These are phyloP conservation scores for Allygus modestus DNA, from an alignment of 2,888 invertebrate species.

Conservation along the genomic window DNA sequence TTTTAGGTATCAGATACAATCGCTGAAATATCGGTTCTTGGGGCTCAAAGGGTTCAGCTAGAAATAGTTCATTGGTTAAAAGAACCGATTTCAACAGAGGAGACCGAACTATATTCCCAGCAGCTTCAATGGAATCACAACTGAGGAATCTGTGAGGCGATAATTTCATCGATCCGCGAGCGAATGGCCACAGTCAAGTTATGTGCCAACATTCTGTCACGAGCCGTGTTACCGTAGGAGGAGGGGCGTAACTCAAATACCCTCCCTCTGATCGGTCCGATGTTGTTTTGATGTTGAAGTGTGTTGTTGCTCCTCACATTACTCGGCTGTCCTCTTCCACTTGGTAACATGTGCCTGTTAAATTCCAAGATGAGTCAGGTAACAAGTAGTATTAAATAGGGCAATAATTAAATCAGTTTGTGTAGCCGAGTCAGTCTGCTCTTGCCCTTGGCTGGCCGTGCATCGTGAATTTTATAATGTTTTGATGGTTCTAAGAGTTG, in stretches of 20 bases:
- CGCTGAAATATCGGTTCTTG: too few species aligned
- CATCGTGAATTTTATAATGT: too few species aligned
- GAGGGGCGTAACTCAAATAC: background rate
- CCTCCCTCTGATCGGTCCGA: slow-evolving; percentile 1
- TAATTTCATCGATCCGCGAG: background rate
- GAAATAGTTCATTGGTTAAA: too few species aligned
- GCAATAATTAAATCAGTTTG: too few species aligned
- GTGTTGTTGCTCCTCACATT: background rate
- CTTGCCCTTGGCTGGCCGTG: too few species aligned
- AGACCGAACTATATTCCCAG: too few species aligned
- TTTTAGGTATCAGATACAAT: too few species aligned
- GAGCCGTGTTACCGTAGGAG: background rate
- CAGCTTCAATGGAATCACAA: background rate
- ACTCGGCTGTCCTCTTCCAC: background rate
- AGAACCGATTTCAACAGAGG: too few species aligned
- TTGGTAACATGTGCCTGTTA: slow-evolving; percentile 27
- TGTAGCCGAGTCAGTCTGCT: too few species aligned
- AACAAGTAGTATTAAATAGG: background rate
- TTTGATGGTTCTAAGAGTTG: too few species aligned
- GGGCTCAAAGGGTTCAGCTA: too few species aligned
- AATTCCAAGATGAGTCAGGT: background rate
- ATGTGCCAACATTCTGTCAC: slow-evolving; percentile 23
- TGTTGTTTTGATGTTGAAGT: background rate
- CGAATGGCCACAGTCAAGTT: slow-evolving; percentile 8
- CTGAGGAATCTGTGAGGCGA: background rate